These are phyloP conservation scores for Centropristis striata DNA, from an alignment of 2,113 vertebrate genomes.

Conservation along the genomic window DNA sequence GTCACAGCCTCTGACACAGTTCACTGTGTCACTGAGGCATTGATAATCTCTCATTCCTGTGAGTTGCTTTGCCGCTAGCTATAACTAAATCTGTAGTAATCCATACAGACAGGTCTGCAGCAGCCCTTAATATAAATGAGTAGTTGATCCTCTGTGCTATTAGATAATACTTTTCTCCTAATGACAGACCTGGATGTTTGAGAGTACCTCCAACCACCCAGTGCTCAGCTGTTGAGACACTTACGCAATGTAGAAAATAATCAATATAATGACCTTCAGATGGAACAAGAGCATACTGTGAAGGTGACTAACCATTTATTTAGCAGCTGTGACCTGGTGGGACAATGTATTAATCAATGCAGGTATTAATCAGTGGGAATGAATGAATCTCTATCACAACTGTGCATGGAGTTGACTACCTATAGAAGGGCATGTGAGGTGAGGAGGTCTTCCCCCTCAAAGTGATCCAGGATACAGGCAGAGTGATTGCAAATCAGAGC, in stretches of 20 bases:
- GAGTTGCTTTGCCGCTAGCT: constrained; percentile 28
- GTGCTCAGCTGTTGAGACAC: constrained; percentile 12
- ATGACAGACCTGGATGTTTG: constrained; percentile 30
- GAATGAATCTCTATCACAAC: not conserved
- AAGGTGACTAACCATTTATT: constrained; percentile 44
- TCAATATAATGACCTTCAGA: constrained; percentile 25
- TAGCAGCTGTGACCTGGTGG: not conserved
- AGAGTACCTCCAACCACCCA: constrained; percentile 15
- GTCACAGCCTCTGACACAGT: constrained; percentile 16
- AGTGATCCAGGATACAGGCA: not conserved
- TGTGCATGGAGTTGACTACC: not conserved
- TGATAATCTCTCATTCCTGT: constrained; percentile 55
- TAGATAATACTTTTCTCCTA: constrained; percentile 67
- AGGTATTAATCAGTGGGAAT: no score
- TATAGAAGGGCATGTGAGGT: not conserved
- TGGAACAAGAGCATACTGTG: not conserved
- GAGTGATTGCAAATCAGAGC: no score
- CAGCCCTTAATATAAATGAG: constrained; percentile 62
- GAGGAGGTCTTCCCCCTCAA: not conserved
- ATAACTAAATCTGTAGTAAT: constrained; percentile 66
- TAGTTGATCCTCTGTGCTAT: constrained; percentile 60
- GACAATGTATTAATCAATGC: no score
- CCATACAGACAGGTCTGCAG: constrained; percentile 51
- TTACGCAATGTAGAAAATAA: constrained; percentile 50
- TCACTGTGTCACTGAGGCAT: constrained; percentile 30